Percentiles rank a stretch among this genome's conserved stretches.
Conservation (phyloP, 2,888 invertebrate genomes). For the Pandemis heparana region DNA sequence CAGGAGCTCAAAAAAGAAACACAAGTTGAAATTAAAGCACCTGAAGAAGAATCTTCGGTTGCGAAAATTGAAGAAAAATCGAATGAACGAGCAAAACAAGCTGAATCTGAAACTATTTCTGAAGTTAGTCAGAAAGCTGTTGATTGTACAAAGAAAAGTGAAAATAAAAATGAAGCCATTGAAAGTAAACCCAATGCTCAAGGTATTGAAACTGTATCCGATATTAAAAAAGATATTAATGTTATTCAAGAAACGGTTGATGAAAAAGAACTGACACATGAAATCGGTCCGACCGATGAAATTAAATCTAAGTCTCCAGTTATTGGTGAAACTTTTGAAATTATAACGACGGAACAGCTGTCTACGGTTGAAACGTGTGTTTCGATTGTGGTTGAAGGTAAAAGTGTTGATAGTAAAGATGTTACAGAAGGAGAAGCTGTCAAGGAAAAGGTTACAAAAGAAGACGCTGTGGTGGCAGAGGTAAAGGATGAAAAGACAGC, state of each 20-base stretch:
- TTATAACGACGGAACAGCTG: slow-evolving; percentile 37
- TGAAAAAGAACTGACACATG: not conserved
- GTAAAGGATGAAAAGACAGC: not conserved
- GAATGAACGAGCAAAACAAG: not conserved
- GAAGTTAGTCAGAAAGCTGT: not conserved
- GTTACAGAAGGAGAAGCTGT: slow-evolving; percentile 26
- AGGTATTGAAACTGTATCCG: not conserved
- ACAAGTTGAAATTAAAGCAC: not conserved
- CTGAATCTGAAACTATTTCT: not conserved
- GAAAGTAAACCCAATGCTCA: not conserved
- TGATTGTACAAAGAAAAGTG: not conserved
- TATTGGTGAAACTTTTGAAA: slow-evolving; percentile 35
- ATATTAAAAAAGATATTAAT: not conserved
- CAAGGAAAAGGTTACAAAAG: not conserved
- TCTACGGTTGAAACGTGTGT: slow-evolving; percentile 37
- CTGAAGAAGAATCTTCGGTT: not conserved
- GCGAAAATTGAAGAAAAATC: not conserved
- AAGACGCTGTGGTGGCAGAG: not conserved
- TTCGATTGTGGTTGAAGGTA: slow-evolving; percentile 33
- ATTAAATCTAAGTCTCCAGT: slow-evolving; percentile 10
- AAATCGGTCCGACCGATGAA: not conserved
- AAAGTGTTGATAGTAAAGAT: slow-evolving; percentile 21
- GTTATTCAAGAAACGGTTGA: not conserved
- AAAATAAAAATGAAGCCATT: not conserved
- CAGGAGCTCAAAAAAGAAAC: slow-evolving; percentile 30